Base-by-base conservation (phyloP, 2,888 invertebrate species). In the Thymelicus sylvestris region DNA sequence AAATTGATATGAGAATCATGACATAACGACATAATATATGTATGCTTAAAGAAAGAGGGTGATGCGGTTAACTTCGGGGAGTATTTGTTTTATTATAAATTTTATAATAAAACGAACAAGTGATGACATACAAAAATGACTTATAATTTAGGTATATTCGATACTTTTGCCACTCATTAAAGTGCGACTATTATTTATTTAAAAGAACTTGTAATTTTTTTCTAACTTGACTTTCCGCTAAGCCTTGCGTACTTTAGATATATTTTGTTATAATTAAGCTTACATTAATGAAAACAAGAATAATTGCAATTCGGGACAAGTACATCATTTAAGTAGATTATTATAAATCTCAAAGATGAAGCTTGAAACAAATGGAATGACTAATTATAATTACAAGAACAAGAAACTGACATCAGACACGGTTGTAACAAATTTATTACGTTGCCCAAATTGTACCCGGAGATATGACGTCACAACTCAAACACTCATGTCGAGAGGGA, bases 401-500 rank as follows among this genome's bases (percentile, higher is more conserved):
- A 62, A 47, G 64, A 64, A 15, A 38, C 61, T 52, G 68, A 68
- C 68, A 68, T 55, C 57, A 69, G 69, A 64, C 64, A 64, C 64
- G 57, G 64, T 38, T 47, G 65, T 75, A 77, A 80, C 80, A 85
- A 86, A 88, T 87, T 88, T 85, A 86, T 84, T 80, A 83, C 80
- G 79, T 78, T 78, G 79, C 50, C 59, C 31, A 68, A 69, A 69
- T 68, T 78, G 79, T 78, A 77, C 78, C 62, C 73, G 77, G 74
- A 79, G 79, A 80, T 87, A 86, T 87, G 86, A 78, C 77, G 77
- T 86, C 83, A 77, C 87, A 85, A 82, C 82, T 86, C 88, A 86
- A 87, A 87, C 85, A 79, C 83, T 87, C 86, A 88, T 83, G 77
- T 83, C 81, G 76, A 83, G 83, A 88, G 89, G 87, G 87, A 87